A percentile compares a stretch with the other conserved stretches of the same genome.
These are phyloP conservation scores for Lamproptera curius DNA, from an alignment of 2,888 invertebrate genomes.

Conservation along the genomic window DNA sequence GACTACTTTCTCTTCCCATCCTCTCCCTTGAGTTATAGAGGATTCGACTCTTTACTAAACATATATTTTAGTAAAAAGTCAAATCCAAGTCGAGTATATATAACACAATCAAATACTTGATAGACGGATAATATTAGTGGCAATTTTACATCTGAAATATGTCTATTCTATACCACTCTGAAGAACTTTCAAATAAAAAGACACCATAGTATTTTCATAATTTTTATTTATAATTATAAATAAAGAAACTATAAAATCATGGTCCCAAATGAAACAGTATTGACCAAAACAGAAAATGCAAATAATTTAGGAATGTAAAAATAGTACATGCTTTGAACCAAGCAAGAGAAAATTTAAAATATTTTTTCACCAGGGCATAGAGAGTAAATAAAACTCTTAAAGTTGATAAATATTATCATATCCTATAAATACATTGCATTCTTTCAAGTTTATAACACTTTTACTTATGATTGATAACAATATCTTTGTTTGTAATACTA, in stretches of 20 bases:
- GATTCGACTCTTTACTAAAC: not conserved
- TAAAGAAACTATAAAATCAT: slow-evolving; percentile 24
- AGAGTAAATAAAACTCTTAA: slow-evolving; percentile 1
- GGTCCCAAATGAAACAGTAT: slow-evolving; percentile 22
- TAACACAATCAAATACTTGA: not conserved
- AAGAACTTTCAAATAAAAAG: slow-evolving; percentile 4
- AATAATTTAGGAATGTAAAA: slow-evolving; percentile 21
- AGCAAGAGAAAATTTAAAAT: too few relatives aligned
- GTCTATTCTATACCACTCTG: not conserved
- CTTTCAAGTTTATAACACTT: slow-evolving; percentile 24
- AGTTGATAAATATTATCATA: slow-evolving; percentile 2
- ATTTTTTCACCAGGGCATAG: not conserved
- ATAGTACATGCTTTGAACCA: slow-evolving; percentile 21
- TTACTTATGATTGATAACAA: not conserved
- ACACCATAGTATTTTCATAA: slow-evolving; percentile 2
- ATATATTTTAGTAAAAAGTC: not conserved
- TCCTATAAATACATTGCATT: too few relatives aligned
- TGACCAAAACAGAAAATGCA: slow-evolving; percentile 9
- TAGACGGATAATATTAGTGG: too few relatives aligned
- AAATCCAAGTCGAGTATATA: not conserved
- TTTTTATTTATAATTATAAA: slow-evolving; percentile 27
- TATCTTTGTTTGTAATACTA: too few relatives aligned
- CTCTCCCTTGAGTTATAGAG: not conserved
- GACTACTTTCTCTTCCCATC: not conserved
- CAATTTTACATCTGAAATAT: too few relatives aligned